Evolutionary conservation across 1,140 invertebrate genomes (phyloP).

Genomic region (Triops cancriformis): DNA sequence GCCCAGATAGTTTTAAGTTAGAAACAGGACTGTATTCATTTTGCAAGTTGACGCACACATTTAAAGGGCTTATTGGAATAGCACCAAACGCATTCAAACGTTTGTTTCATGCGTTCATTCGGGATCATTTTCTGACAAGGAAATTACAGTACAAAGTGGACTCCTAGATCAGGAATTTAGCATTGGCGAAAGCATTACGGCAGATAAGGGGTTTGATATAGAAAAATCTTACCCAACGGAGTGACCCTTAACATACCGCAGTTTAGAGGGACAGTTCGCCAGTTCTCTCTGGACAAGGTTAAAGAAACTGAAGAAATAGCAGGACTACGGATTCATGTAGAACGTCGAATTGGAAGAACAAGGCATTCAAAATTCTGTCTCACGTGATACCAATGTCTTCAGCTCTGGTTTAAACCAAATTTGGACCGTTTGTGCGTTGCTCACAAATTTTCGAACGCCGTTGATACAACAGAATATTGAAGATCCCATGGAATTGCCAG

Average conservation of each 20-base stretch:
- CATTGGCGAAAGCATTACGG: slow-evolving; percentile 6
- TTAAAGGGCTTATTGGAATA: slow-evolving; percentile 20
- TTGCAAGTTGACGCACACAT: slow-evolving; percentile 17
- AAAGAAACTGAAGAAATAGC: background rate
- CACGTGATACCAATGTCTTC: background rate
- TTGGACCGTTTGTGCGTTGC: background rate
- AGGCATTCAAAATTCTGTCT: background rate
- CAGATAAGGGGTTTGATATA: slow-evolving; percentile 11
- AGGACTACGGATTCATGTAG: slow-evolving; percentile 4
- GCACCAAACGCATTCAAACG: slow-evolving; percentile 15
- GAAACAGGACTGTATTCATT: slow-evolving; percentile 16
- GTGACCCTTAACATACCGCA: slow-evolving; percentile 4
- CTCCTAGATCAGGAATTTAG: slow-evolving; percentile 2
- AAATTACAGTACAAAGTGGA: background rate
- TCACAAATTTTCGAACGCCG: slow-evolving; percentile 16
- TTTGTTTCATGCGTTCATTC: slow-evolving; percentile 12
- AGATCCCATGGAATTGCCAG: background rate
- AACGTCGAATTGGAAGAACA: slow-evolving; percentile 1
- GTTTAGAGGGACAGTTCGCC: background rate
- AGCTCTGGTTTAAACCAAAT: slow-evolving; percentile 12
- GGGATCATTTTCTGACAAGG: background rate
- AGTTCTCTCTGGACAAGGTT: slow-evolving; percentile 12
- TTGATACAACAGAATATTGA: background rate
- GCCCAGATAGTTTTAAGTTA: background rate
- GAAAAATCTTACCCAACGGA: slow-evolving; percentile 10